Percentiles rank a stretch among this genome's conserved stretches.
Conservation (phyloP, 2,797 vertebrate species). For the Labeo calbasu region DNA sequence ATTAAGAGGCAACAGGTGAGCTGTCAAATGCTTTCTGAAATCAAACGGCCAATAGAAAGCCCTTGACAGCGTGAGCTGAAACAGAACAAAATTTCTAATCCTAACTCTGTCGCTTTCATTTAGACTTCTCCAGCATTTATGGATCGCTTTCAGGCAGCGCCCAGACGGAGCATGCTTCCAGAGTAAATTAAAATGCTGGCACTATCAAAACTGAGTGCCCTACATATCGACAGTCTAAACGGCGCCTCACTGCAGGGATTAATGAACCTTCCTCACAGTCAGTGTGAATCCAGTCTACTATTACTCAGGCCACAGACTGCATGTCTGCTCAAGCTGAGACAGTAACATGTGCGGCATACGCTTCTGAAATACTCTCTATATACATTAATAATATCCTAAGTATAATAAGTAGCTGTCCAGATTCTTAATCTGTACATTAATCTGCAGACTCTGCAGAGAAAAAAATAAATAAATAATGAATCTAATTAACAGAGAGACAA, state of each 20-base stretch:
- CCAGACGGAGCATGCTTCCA: conserved; percentile 30
- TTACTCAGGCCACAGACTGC: conserved; percentile 22
- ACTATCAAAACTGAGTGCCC: conserved; percentile 50
- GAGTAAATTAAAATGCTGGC: conserved; percentile 48
- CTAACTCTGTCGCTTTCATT: conserved; percentile 45
- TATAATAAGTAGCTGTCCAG: not conserved
- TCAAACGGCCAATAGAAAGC: conserved; percentile 20
- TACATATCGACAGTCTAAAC: conserved; percentile 45
- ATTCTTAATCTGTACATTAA: not conserved
- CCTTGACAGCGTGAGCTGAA: conserved; percentile 12
- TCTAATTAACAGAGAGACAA: not conserved
- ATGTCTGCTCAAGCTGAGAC: conserved; percentile 1
- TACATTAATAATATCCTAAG: not conserved
- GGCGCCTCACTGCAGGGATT: conserved; percentile 34
- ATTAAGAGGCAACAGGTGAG: conserved; percentile 28
- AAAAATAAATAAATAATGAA: not conserved
- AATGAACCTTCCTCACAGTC: conserved; percentile 34
- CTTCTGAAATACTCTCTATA: not conserved
- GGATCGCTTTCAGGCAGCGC: conserved; percentile 33
- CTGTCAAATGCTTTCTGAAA: conserved; percentile 31
- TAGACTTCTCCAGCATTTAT: conserved; percentile 42
- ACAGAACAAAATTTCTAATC: conserved; percentile 39
- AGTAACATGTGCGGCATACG: not conserved
- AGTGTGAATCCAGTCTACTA: conserved; percentile 34
- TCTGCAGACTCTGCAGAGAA: not conserved